Evolutionary conservation across 1,140 invertebrate species (phyloP).

Genomic region (Drosophila mojavensis): DNA sequence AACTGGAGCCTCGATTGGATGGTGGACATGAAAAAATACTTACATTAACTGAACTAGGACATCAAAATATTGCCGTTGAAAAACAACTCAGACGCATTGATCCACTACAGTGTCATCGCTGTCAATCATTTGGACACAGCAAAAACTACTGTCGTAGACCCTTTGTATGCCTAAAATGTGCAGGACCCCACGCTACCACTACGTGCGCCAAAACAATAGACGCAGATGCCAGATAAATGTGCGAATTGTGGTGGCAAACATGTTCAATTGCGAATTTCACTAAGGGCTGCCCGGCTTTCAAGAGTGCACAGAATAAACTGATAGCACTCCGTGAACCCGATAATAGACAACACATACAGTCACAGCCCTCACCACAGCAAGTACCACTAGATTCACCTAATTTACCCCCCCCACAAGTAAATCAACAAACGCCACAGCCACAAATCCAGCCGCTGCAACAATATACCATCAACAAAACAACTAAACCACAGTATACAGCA

Average conservation of each 20-base stretch:
- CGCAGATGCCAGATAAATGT: not conserved
- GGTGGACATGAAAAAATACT: not conserved
- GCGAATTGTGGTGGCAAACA: not conserved
- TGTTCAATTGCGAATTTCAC: too few species aligned
- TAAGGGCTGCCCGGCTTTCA: not conserved
- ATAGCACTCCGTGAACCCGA: too few species aligned
- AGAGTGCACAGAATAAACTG: not conserved
- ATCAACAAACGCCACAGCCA: too few species aligned
- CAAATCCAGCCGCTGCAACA: too few species aligned
- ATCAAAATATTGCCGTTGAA: not conserved
- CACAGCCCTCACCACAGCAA: too few species aligned
- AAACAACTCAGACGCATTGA: not conserved
- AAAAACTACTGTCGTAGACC: not conserved
- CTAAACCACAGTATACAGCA: too few species aligned
- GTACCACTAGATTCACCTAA: too few species aligned
- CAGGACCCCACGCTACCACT: not conserved
- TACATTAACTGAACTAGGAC: not conserved
- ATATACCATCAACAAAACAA: too few species aligned
- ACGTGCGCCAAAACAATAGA: not conserved
- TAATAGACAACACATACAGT: too few species aligned
- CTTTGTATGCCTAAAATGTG: not conserved
- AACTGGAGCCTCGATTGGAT: not conserved
- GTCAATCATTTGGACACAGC: not conserved
- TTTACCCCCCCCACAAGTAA: too few species aligned
- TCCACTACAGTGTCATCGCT: not conserved